These are phyloP conservation scores for Mungos mungo DNA, from an alignment of 2,113 vertebrate species.

Conservation along the genomic window DNA sequence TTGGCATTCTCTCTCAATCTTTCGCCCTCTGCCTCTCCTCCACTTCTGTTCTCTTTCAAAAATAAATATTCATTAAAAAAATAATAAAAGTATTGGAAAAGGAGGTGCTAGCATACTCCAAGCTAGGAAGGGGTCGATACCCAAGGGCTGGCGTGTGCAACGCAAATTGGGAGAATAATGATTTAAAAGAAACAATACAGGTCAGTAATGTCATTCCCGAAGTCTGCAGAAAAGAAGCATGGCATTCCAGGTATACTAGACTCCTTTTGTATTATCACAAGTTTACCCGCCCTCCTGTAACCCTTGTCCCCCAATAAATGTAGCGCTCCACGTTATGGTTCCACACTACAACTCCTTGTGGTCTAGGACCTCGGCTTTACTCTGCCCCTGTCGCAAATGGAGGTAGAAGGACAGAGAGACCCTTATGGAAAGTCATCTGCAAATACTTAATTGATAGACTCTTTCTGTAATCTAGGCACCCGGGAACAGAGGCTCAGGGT, in stretches of 20 bases:
- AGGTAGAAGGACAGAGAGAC: not conserved
- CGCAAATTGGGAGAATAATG: not conserved
- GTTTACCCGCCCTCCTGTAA: not conserved
- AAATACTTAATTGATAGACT: not conserved
- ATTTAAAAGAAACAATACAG: not conserved
- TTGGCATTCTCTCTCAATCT: too few species aligned
- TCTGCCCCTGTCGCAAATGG: not conserved
- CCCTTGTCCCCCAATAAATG: not conserved
- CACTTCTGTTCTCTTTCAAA: too few species aligned
- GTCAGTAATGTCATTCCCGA: not conserved
- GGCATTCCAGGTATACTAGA: not conserved
- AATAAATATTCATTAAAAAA: too few species aligned
- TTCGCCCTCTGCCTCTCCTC: too few species aligned
- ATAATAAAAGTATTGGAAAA: constrained; percentile 14
- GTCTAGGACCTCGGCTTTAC: not conserved
- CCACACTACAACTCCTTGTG: not conserved
- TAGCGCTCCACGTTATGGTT: not conserved
- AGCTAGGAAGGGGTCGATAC: not conserved
- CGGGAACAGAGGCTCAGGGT: not conserved
- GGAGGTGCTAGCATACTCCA: not conserved
- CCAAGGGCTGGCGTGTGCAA: not conserved
- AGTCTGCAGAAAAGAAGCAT: not conserved
- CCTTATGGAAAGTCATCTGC: not conserved
- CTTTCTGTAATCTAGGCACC: not conserved
- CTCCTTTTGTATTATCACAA: not conserved